Percentiles rank a stretch among this genome's conserved stretches.
These are phyloP conservation scores for Polia nebulosa DNA, from an alignment of 2,888 invertebrate genomes.

Conservation along the genomic window DNA sequence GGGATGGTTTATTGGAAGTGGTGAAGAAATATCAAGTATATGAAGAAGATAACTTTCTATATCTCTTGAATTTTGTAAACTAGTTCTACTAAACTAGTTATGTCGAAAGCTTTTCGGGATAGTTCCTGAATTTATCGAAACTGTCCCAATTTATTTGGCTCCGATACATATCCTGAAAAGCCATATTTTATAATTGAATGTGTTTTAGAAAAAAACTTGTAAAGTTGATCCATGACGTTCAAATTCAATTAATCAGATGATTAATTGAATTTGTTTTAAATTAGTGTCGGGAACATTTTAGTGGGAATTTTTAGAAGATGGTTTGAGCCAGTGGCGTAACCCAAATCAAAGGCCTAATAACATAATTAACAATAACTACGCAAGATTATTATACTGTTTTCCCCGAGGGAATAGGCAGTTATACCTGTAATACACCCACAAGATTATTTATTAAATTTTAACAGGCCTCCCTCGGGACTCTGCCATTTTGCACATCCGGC, in stretches of 20 bases:
- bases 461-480: not conserved
- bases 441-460: not conserved
- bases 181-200: not conserved
- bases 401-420: not conserved
- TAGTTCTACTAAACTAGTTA: not conserved
- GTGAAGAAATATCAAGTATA: slow-evolving; percentile 16
- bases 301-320: not conserved
- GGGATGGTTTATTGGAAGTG: not conserved
- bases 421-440: too few relatives aligned
- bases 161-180: not conserved
- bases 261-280: not conserved
- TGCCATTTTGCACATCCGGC: not conserved
- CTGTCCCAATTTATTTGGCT: not conserved
- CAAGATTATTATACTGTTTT: not conserved
- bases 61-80: slow-evolving; percentile 6
- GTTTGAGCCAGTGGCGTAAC: slow-evolving; percentile 1
- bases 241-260: not conserved
- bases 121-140: not conserved
- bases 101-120: not conserved
- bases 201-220: not conserved
- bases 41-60: slow-evolving; percentile 13
- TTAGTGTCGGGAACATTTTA: not conserved
- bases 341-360: not conserved
- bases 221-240: not conserved
- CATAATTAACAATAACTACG: not conserved